A percentile compares a stretch with the other conserved stretches of the same genome.
Conservation (phyloP, 1,140 invertebrate species). For the Tetramorium alpestre region DNA sequence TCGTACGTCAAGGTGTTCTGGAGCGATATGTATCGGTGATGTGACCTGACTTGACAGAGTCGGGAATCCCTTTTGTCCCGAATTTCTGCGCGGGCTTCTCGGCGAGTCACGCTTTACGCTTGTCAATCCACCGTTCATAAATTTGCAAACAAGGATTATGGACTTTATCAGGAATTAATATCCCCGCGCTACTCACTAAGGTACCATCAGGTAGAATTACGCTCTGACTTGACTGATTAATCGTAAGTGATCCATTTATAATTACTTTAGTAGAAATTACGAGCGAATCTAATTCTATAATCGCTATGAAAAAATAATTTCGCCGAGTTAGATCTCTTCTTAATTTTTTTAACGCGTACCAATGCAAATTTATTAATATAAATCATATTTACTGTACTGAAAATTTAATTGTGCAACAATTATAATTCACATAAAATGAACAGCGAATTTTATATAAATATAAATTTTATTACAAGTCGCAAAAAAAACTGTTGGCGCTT, state of each 20-base stretch:
- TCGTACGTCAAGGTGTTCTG: not conserved
- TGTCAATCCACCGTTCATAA: conserved; percentile 42
- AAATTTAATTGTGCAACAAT: not conserved
- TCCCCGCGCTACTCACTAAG: not conserved
- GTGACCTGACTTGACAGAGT: not conserved
- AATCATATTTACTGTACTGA: not conserved
- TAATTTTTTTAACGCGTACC: not conserved
- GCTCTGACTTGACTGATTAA: conserved; percentile 14
- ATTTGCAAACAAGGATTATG: conserved; percentile 49
- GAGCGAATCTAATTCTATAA: not conserved
- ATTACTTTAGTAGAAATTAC: not conserved
- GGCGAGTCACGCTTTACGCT: conserved; percentile 23
- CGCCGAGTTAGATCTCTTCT: not conserved
- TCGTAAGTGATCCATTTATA: not conserved
- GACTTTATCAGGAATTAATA: conserved; percentile 35
- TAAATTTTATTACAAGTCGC: not conserved
- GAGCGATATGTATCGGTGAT: not conserved
- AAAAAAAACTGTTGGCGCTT: not conserved
- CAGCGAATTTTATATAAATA: not conserved
- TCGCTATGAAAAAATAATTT: not conserved
- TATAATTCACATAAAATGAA: not conserved
- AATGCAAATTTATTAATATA: not conserved
- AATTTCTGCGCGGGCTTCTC: conserved; percentile 6
- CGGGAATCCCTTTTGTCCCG: not conserved
- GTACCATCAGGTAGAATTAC: not conserved